A percentile compares a stretch with the other conserved stretches of the same genome.
Evolutionary conservation across 1,140 invertebrate species (phyloP).

Genomic region (Pogonognathellus flavescens): DNA sequence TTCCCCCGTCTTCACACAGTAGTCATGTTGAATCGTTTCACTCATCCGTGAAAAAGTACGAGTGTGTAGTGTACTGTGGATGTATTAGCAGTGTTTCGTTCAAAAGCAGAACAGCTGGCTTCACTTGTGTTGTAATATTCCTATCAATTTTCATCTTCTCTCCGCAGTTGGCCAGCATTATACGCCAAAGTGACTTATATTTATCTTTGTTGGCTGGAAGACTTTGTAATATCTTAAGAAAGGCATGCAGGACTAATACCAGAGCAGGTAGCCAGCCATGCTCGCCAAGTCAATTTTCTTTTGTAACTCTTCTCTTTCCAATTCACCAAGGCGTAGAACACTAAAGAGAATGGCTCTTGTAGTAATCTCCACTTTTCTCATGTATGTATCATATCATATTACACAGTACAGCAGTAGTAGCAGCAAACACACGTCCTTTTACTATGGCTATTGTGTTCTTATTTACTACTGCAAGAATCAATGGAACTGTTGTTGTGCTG

Average conservation of each 20-base stretch:
- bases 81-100: background rate
- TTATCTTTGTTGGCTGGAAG: constrained; percentile 15
- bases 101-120: background rate
- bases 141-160: constrained; percentile 49
- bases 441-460: no score
- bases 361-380: constrained; percentile 22
- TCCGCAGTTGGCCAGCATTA: constrained; percentile 44
- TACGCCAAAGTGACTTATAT: constrained; percentile 46
- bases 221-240: constrained; percentile 9
- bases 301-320: constrained; percentile 26
- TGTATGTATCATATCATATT: background rate
- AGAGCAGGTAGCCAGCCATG: constrained; percentile 5
- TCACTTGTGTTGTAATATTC: constrained; percentile 3
- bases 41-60: constrained; percentile 17
- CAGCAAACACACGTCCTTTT: background rate
- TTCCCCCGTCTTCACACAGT: background rate
- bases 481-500: no score
- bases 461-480: no score
- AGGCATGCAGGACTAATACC: background rate
- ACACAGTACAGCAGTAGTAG: background rate
- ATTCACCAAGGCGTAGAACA: constrained; percentile 25
- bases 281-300: constrained; percentile 32
- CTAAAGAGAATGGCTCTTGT: background rate
- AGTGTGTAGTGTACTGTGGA: constrained; percentile 6
- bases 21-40: background rate